Conservation (phyloP, 2,888 invertebrate genomes). For the Nymphalis urticae region DNA sequence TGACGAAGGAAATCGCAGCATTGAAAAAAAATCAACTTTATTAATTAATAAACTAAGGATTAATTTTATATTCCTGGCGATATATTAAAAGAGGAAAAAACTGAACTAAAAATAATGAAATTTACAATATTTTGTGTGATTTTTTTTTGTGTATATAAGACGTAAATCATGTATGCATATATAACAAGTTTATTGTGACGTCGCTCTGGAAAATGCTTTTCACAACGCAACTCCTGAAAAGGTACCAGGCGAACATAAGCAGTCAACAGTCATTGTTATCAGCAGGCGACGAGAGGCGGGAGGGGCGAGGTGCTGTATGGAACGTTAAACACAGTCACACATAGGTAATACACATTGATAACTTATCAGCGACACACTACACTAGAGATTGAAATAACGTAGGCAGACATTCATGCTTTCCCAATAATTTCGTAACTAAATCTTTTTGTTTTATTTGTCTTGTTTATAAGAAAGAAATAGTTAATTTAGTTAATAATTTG, state of each 20-base stretch:
- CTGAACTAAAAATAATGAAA: no score
- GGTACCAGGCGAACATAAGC: conserved; percentile 74
- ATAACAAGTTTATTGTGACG: conserved; percentile 41
- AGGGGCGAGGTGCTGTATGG: conserved; percentile 50
- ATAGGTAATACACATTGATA: conserved; percentile 47
- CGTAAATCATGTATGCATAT: no score
- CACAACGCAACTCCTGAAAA: conserved; percentile 66
- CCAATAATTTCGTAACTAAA: conserved; percentile 50
- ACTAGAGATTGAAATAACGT: background rate
- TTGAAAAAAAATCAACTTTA: no score
- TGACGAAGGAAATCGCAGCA: no score
- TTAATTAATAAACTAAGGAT: no score
- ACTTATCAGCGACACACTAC: conserved; percentile 56
- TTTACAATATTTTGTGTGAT: no score
- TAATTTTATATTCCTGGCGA: no score
- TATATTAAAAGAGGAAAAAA: no score
- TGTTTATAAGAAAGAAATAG: no score
- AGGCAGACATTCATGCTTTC: conserved; percentile 47
- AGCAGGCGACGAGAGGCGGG: conserved; percentile 48
- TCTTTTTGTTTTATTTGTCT: no score
- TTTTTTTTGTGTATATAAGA: no score
- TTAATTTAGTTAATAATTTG: no score
- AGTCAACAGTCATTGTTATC: conserved; percentile 69
- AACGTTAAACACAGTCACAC: conserved; percentile 51
- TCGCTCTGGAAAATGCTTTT: conserved; percentile 63